Evolutionary conservation across 2,113 vertebrate species (phyloP), one percentile per base, ranked within the genome.

Genomic region (Rhinopomastus cyanomelas): DNA sequence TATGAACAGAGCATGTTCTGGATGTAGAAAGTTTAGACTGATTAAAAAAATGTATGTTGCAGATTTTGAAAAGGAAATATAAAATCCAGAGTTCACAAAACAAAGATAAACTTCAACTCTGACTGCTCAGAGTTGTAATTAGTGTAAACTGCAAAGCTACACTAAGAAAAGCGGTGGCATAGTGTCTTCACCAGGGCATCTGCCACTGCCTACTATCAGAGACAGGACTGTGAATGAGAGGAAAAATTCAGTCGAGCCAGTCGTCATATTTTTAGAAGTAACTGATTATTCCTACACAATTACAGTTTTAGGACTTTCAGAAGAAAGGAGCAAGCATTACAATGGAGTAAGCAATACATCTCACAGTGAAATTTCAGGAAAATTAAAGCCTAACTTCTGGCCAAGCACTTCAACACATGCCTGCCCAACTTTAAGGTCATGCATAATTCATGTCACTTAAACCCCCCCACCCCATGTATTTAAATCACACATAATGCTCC

Each of bases 1-100:
- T 17, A 19, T 0, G 0, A 14, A 64, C 0, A 48, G 9, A 74
- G 22, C 2, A 48, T 30, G 57, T 2, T 48, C 5, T 37, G 11
- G 29, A 34, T 30, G 30, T 4, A 62, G 36, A 62, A 87, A 89
- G 32, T 3, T 1, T 18, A 44, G 14, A 61, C 3, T 37, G 10
- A 12, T 71, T 39, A 5, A 66, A 44, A 84, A 53, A 44, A 44
- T 2, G 4, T 59, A 30, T 61, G 26, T 30, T 10, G 21, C 3
- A 8, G 23, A 78, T 61, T 26, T n/a, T 14, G 7, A 66, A 30
- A 59, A 37, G 12, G 3, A n/a, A 79, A 62, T 34, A n/a, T 32
- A 22, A 20, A 16, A 6, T 20, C n/a, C 51, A 65, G 8, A 25
- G 8, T 61, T 69, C 37, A 23, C 25, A 49, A 75, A 49, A 71